Percentiles rank a stretch among this genome's conserved stretches.
Evolutionary conservation across 2,797 vertebrate species (phyloP).

Genomic region (Passerculus sandwichensis): DNA sequence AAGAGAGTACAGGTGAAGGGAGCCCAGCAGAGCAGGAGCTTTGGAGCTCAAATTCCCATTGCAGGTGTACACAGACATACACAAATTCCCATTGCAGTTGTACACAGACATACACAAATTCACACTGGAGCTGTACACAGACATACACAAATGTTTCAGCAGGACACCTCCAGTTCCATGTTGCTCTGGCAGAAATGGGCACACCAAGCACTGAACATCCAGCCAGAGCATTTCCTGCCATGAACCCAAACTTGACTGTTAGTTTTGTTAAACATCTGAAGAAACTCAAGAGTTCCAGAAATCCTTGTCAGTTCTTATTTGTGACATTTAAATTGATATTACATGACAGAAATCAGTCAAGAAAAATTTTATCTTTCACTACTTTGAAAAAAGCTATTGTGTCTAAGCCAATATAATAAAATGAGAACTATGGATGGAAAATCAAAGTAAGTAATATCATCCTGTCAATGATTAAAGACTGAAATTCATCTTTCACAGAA

Average conservation of each 20-base stretch:
- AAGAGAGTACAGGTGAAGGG: background rate
- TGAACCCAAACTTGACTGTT: background rate
- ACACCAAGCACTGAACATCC: background rate
- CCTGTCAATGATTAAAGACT: background rate
- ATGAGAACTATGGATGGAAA: background rate
- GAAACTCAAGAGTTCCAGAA: background rate
- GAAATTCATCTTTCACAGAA: background rate
- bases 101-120: background rate
- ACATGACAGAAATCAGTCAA: background rate
- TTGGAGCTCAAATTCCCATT: background rate
- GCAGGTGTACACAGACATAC: no score
- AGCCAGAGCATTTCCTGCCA: background rate
- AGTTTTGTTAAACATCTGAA: background rate
- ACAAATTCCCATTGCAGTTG: background rate
- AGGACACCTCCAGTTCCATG: background rate
- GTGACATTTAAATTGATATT: background rate
- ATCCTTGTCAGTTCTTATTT: background rate
- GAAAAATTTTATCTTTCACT: background rate
- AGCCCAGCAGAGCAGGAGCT: background rate
- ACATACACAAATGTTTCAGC: background rate
- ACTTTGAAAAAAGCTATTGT: background rate
- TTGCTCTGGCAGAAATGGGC: background rate
- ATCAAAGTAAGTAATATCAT: background rate
- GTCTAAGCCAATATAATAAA: background rate
- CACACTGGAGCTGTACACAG: no score